Base-by-base conservation (phyloP, 2,113 vertebrate species). In the Forbesichthys papilliferus region DNA sequence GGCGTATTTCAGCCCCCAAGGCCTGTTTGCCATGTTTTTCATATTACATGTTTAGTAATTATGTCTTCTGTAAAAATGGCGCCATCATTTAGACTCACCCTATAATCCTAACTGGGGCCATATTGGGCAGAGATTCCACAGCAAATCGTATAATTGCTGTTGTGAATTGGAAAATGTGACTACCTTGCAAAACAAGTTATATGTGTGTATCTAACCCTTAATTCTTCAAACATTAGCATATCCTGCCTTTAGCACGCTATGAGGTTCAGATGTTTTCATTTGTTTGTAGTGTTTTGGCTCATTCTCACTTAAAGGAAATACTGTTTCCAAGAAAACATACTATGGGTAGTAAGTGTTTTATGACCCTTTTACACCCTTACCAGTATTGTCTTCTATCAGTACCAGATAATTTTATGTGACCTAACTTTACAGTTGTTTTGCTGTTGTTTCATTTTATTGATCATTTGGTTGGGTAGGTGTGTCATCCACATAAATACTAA, bases 11-110 rank as follows among this genome's bases (percentile, higher is more conserved):
- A 81, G 79, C 70, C 75, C 71, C 49, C 20, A 9, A 63, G 68
- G 65, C n/a, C 61, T 65, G 11, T 63, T 71, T 74, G 58, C 66
- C 73, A 75, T 78, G 48, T 48, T 84, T 72, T 63, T 36, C 73
- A 48, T 48, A 48, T 48, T 80, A 75, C 85, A 79, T 86, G 76
- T 86, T 82, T 81, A 83, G 87, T 82, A 80, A 85, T 87, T 81
- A 78, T 61, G 33, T 68, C 53, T 54, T 79, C 78, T 83, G 71
- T 61, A 34, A 70, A 42, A 73, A 81, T 74, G 83, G 84, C 80
- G 78, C 85, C 83, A 42, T 66, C 61, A 84, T 66, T 14, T 77
- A 68, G 76, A 72, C 65, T 78, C 78, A 86, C 82, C 79, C 11
- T 66, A 65, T 88, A 82, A 89, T 88, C 84, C 84, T 61, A 57